Conservation (phyloP, 2,888 invertebrate genomes). For the Himalopsyche tibetana region DNA sequence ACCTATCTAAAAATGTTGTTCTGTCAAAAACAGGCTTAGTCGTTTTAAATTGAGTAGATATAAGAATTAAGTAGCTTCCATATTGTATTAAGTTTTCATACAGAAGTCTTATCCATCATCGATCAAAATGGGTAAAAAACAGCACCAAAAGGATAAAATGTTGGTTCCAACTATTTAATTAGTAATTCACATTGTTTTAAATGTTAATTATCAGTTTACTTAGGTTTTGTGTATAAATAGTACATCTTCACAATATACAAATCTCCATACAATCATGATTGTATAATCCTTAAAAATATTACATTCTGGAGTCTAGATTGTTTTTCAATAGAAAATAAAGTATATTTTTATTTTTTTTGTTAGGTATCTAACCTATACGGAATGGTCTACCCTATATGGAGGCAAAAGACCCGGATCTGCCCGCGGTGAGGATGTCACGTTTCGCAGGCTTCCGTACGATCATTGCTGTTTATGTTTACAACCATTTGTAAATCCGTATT, state of each 20-base stretch:
- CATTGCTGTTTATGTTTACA: conserved; percentile 95
- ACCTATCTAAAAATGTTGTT: no score
- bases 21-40: no score
- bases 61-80: no score
- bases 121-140: conserved; percentile 91
- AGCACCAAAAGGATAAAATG: conserved; percentile 97
- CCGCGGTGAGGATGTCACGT: conserved; percentile 86
- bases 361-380: conserved; percentile 91
- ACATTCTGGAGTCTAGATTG: not conserved
- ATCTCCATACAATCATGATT: no score
- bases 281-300: no score
- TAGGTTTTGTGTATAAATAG: no score
- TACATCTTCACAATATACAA: no score
- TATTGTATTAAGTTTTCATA: not conserved
- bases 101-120: not conserved
- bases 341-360: conserved; percentile 52
- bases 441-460: conserved; percentile 93
- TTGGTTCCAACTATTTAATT: conserved; percentile 70
- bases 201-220: conserved; percentile 28
- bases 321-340: conserved; percentile 29
- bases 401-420: conserved; percentile 86
- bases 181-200: conserved; percentile 23
- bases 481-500: conserved; percentile 94
- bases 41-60: no score
- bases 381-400: conserved; percentile 93